Base-by-base conservation (phyloP, 2,888 invertebrate species). In the Acronicta aceris region DNA sequence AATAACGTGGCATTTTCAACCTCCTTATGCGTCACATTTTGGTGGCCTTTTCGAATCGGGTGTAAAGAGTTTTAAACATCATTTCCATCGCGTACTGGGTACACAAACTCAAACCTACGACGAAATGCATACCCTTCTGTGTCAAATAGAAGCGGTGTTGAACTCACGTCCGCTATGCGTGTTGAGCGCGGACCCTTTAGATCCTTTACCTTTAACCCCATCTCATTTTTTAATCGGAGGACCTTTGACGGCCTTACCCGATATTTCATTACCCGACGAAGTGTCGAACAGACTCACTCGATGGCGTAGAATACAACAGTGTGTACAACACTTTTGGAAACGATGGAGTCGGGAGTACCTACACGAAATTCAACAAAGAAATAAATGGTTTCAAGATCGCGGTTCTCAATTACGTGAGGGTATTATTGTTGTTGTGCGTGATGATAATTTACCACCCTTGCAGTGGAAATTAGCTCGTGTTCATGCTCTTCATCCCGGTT, bases 311-410 rank as follows among this genome's bases (percentile, higher is more conserved):
- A 21, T 79, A 0, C 69, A 75, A 36, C 71, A 68, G 41, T 16
- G 63, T 3, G 58, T 68, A 0, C 77, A 75, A 30, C 74, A 73
- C 12, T 76, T 77, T 33, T 79, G 76, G 79, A 43, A 42, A 3
- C 27, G 27, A 5, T 76, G 71, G 70, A 51, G 56, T 13, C 55
- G 30, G 2, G 75, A 79, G 36, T 79, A 69, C 30, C 52, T 79
- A 0, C 40, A 58, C 10, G 72, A 70, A 43, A 52, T 84, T 0
- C 82, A 82, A 40, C 73, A 79, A 38, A 42, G 78, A 6, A 58
- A 63, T 0, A 81, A 82, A 54, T 82, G 81, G 81, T 41, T 42
- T n/a, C 2, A 27, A 17, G 17, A 27, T 5, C 15, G 1, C 15
- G 1, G 4, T 25, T 27, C 27, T 7, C 27, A 8, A 21, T 12